phyloP scores from a whole-genome alignment of 2,888 invertebrate species.

The Mythimna vitellina region DNA sequence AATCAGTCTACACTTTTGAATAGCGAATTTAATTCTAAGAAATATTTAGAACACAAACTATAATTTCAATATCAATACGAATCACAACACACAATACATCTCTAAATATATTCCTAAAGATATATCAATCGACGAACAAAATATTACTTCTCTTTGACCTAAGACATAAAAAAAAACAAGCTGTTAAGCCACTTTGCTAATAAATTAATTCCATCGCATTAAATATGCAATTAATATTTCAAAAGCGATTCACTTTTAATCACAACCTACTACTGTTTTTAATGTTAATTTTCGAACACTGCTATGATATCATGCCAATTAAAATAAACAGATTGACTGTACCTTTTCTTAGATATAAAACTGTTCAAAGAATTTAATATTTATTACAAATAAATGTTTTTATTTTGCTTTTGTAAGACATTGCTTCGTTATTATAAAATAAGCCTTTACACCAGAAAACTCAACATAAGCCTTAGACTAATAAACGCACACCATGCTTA shows the following conservation, averaged over 20 bases:
- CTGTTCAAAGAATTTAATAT: constrained; percentile 3
- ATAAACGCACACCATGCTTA: constrained; percentile 59
- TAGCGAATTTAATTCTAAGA: constrained; percentile 15
- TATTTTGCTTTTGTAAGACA: not conserved
- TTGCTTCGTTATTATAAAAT: constrained; percentile 25
- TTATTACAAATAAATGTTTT: not conserved
- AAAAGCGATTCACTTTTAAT: constrained; percentile 27
- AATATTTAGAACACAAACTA: constrained; percentile 10
- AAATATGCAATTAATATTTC: constrained; percentile 6
- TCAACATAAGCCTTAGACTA: constrained; percentile 65
- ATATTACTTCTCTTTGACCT: not conserved
- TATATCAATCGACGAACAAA: not conserved
- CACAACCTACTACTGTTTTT: not conserved
- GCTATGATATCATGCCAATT: constrained; percentile 24
- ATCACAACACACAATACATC: constrained; percentile 11
- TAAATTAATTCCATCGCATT: not conserved
- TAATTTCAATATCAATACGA: constrained; percentile 2
- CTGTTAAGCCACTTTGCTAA: not conserved
- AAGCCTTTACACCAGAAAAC: constrained; percentile 50
- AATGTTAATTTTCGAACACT: not conserved
- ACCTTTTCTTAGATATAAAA: not conserved
- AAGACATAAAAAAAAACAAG: not conserved
- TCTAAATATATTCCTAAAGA: constrained; percentile 5
- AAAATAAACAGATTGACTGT: constrained; percentile 5
- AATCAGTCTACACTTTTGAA: constrained; percentile 20